Conservation (phyloP, 1,140 invertebrate genomes). For the Tetramorium alpestre region DNA sequence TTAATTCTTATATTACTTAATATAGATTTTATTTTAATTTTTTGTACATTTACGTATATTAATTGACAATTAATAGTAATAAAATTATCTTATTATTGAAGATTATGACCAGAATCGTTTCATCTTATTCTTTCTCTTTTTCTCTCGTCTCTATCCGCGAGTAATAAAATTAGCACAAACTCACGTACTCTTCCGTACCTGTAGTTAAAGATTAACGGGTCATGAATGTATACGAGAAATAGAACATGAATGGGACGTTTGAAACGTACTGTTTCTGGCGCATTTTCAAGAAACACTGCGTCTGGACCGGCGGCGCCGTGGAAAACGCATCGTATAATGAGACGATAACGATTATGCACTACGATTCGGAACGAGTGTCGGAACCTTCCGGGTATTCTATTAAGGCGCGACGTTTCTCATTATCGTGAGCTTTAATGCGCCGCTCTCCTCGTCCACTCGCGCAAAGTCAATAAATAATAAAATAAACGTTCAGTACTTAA, state of each 20-base stretch:
- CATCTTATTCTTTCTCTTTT: background rate
- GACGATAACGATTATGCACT: slow-evolving; percentile 41
- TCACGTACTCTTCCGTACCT: slow-evolving; percentile 68
- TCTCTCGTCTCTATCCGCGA: slow-evolving; percentile 21
- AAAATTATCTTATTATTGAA: slow-evolving; percentile 49
- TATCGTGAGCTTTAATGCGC: slow-evolving; percentile 31
- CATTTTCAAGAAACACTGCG: background rate
- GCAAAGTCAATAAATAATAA: slow-evolving; percentile 20
- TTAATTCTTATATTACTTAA: background rate
- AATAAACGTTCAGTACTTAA: slow-evolving; percentile 12
- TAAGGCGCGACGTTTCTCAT: slow-evolving; percentile 38
- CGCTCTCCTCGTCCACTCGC: background rate
- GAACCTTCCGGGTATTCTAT: background rate
- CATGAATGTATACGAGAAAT: slow-evolving; percentile 78
- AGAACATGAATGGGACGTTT: slow-evolving; percentile 72
- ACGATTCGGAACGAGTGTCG: background rate
- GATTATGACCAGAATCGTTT: slow-evolving; percentile 43
- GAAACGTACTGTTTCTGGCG: background rate
- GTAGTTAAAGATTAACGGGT: slow-evolving; percentile 77
- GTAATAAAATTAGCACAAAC: slow-evolving; percentile 79
- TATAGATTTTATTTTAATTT: background rate
- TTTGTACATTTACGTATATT: background rate
- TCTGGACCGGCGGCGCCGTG: slow-evolving; percentile 14
- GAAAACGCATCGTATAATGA: slow-evolving; percentile 36
- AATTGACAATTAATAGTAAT: background rate